Conservation (phyloP, 1,140 invertebrate genomes). For the Cydia strobilella region DNA sequence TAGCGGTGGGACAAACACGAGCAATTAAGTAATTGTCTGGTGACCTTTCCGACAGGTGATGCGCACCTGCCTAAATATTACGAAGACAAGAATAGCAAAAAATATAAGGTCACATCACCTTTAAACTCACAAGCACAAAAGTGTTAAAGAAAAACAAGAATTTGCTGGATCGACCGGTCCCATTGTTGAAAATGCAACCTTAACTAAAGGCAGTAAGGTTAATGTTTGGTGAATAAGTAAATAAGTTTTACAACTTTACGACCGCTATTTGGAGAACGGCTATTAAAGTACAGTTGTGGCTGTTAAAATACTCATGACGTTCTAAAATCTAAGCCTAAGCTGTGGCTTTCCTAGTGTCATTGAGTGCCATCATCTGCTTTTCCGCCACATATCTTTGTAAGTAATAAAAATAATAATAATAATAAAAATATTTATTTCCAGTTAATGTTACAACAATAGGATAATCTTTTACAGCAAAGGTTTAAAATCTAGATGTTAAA, state of each 20-base stretch:
- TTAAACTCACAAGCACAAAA: not conserved
- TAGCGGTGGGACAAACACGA: not conserved
- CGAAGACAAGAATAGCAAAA: constrained; percentile 1
- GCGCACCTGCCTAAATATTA: constrained; percentile 3
- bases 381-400: too few species aligned
- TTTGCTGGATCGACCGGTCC: not conserved
- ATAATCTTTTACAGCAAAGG: too few species aligned
- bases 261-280: not conserved
- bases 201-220: not conserved
- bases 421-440: too few species aligned
- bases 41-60: constrained; percentile 23
- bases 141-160: not conserved
- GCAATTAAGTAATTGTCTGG: constrained; percentile 11
- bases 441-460: too few species aligned
- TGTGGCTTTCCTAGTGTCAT: too few species aligned
- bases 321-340: too few species aligned
- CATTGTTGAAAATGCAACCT: constrained; percentile 9
- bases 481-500: too few species aligned
- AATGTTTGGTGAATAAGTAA: not conserved
- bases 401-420: too few species aligned
- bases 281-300: constrained; percentile 7
- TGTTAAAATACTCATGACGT: not conserved
- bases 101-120: constrained; percentile 7
- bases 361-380: too few species aligned
- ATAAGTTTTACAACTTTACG: not conserved